Evolutionary conservation across 2,888 invertebrate genomes (phyloP), one percentile per base, ranked within the genome.

Genomic region (Ormyrus labotus): DNA sequence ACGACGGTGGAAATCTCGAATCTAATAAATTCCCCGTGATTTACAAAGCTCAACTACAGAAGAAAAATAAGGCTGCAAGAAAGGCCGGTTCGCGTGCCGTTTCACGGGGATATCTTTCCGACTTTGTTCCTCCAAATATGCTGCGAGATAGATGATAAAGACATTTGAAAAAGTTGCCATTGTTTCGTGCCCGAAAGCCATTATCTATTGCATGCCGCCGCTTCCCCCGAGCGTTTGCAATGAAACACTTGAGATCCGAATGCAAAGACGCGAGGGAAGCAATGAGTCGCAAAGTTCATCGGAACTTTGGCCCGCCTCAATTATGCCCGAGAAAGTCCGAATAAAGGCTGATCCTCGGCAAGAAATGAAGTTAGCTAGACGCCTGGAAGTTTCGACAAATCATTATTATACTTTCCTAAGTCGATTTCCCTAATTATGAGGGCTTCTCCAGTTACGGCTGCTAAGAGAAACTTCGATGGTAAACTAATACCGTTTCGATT

Each of bases 401-500:
- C n/a, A 53, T 55, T 57, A 48, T 50, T 71, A 5, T n/a, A 57
- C 57, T 57, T 70, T 64, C 64, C 61, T 55, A 50, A 55, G 19
- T 70, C n/a, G n/a, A 57, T 34, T 47, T 63, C 48, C 48, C 50
- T 77, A 63, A 77, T 64, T 70, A 77, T 10, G 61, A 71, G 34
- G 6, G 34, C 34, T 34, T 34, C 19, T 7, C 8, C n/a, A 13
- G 5, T 13, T 50, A 6, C 11, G 53, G 6, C 19, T 19, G 11
- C 47, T 8, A 11, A 2, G 34, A 51, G 64, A 71, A 80, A 80
- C 74, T 75, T 75, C 53, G 74, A 51, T 53, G 34, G 65, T 58
- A 64, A 75, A 75, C 71, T 75, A 60, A 75, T 80, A 75, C 75
- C 75, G 70, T 67, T 71, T 75, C 71, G 80, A 71, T 80, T 71